Evolutionary conservation across 1,140 invertebrate species (phyloP).

Genomic region (Amphibalanus amphitrite): DNA sequence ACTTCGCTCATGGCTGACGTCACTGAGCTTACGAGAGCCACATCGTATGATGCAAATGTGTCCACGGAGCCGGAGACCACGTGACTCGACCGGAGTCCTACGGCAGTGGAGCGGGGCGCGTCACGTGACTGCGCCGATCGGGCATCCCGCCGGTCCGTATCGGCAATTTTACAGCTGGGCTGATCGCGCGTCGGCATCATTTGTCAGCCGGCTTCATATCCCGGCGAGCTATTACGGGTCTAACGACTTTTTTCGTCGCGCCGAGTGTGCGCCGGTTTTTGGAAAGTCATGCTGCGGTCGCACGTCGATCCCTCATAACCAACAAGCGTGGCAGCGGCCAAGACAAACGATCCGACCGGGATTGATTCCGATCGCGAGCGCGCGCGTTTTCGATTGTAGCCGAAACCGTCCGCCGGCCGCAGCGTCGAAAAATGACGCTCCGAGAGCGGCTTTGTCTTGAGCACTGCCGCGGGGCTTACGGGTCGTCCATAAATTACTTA

Average conservation of each 20-base stretch:
- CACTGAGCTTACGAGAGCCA: too few species aligned
- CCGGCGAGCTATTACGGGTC: background rate
- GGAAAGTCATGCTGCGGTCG: background rate
- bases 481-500: too few species aligned
- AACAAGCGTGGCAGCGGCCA: background rate
- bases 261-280: background rate
- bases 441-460: background rate
- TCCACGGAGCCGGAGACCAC: too few species aligned
- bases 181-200: background rate
- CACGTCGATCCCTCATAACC: background rate
- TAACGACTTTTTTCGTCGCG: conserved; percentile 1
- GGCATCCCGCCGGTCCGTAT: background rate
- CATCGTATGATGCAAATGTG: too few species aligned
- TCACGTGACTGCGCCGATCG: too few species aligned
- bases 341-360: background rate
- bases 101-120: too few species aligned
- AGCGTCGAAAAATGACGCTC: background rate
- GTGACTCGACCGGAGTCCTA: too few species aligned
- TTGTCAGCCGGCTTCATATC: background rate
- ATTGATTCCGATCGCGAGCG: background rate
- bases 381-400: background rate
- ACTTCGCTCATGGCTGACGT: too few species aligned
- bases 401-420: background rate
- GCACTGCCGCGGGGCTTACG: background rate
- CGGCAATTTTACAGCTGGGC: background rate